Evolutionary conservation across 2,113 vertebrate species (phyloP), one percentile per base, ranked within the genome.

Genomic region (Callionymus lyra): DNA sequence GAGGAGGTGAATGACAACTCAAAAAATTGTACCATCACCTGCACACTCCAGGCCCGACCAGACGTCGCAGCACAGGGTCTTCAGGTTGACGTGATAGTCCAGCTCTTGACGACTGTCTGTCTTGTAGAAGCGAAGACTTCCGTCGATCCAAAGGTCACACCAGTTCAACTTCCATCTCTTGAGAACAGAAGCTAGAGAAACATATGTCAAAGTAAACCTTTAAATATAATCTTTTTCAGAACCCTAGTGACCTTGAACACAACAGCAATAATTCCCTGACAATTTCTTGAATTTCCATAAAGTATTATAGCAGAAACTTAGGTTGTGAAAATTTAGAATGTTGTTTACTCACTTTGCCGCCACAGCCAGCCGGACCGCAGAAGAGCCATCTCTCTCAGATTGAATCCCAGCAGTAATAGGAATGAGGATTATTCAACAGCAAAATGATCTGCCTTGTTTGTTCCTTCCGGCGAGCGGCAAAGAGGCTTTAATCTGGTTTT

Each of bases 91-190:
- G 0, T 89, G 80, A 1, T 89, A 85, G 13, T 92, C 89, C 53
- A 90, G 66, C 12, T 92, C 90, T 3, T 84, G 81, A 0, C 90
- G 85, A 0, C 62, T 89, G 37, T 94, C 86, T 0, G 82, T 88
- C 0, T 82, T 90, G 53, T 96, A 98, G 61, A 94, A 96, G 34
- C 91, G 84, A 36, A 97, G 72, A 21, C 84, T 91, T 16, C 94
- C 93, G 0, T 97, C 94, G 19, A 96, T 70, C 92, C 93, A 97
- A 1, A 98, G 82, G 27, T 94, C 90, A 0, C 94, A 96, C 94
- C 94, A 98, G 71, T 93, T 97, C 12, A 89, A 73, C 76, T 94
- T 97, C 94, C 94, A 98, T 57, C 92, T 89, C 32, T 85, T 90
- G 13, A 98, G 72, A 50, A 95, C 79, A 0, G 70, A 73, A 4